phyloP scores from a whole-genome alignment of 2,113 vertebrate species.

The Saguinus midas region DNA sequence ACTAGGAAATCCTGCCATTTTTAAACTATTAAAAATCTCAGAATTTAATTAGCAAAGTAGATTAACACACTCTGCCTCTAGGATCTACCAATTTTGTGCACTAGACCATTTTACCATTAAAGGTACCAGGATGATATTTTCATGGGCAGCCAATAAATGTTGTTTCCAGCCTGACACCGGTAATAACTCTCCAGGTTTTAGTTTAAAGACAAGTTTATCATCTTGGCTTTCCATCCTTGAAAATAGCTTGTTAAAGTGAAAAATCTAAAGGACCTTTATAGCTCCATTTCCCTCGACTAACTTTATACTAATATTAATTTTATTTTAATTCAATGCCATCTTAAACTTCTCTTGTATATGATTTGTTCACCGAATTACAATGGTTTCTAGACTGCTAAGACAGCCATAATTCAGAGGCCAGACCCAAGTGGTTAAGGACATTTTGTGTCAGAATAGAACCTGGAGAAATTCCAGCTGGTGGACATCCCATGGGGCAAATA shows the following conservation, averaged over 20 bases:
- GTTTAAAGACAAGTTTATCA: conserved; percentile 37
- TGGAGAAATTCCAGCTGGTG: background rate
- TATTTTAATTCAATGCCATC: conserved; percentile 17
- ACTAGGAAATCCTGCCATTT: background rate
- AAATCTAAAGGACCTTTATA: background rate
- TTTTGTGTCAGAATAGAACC: conserved; percentile 14
- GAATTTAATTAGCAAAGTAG: background rate
- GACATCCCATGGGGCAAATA: background rate
- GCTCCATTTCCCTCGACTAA: background rate
- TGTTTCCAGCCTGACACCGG: background rate
- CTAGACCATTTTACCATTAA: background rate
- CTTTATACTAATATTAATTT: conserved; percentile 28
- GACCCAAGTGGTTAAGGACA: background rate
- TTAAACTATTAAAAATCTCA: background rate
- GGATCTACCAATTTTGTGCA: background rate
- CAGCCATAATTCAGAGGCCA: background rate
- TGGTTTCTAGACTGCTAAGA: background rate
- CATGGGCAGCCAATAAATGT: background rate
- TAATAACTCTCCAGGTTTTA: conserved; percentile 21
- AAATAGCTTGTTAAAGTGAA: conserved; percentile 37
- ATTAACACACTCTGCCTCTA: background rate
- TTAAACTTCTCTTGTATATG: background rate
- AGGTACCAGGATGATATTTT: background rate
- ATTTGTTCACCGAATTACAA: conserved; percentile 15
- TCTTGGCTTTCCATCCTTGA: conserved; percentile 21